Evolutionary conservation across 2,113 vertebrate genomes (phyloP).

Genomic region (Reinhardtius hippoglossoides): DNA sequence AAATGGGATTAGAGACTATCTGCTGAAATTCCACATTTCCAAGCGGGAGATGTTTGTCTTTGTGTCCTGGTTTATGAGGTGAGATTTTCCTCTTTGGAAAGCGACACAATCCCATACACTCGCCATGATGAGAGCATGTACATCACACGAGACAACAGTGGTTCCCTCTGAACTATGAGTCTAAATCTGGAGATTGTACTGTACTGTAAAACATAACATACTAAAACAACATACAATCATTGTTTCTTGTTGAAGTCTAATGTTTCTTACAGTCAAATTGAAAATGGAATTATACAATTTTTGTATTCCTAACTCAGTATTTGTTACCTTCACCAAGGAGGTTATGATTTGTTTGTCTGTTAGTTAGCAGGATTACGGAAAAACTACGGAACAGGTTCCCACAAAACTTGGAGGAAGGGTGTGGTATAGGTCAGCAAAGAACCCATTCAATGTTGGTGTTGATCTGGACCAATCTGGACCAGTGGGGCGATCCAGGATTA

Average conservation of each 20-base stretch:
- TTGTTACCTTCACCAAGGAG: too few species aligned
- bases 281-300: neutral
- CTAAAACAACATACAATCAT: neutral
- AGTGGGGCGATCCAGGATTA: too few species aligned
- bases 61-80: slow-evolving; percentile 69
- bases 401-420: too few species aligned
- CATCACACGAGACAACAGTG: neutral
- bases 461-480: too few species aligned
- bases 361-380: too few species aligned
- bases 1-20: slow-evolving; percentile 82
- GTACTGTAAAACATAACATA: neutral
- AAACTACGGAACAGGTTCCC: too few species aligned
- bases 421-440: too few species aligned
- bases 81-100: slow-evolving; percentile 58
- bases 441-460: too few species aligned
- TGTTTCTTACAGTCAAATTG: too few species aligned
- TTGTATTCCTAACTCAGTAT: too few species aligned
- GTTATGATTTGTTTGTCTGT: too few species aligned
- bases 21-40: slow-evolving; percentile 74
- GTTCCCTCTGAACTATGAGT: neutral
- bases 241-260: neutral
- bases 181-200: slow-evolving; percentile 22
- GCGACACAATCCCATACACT: slow-evolving; percentile 37
- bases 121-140: slow-evolving; percentile 13
- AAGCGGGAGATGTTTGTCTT: slow-evolving; percentile 60